phyloP scores from a whole-genome alignment of 2,888 invertebrate genomes.

The Euclidia mi region DNA sequence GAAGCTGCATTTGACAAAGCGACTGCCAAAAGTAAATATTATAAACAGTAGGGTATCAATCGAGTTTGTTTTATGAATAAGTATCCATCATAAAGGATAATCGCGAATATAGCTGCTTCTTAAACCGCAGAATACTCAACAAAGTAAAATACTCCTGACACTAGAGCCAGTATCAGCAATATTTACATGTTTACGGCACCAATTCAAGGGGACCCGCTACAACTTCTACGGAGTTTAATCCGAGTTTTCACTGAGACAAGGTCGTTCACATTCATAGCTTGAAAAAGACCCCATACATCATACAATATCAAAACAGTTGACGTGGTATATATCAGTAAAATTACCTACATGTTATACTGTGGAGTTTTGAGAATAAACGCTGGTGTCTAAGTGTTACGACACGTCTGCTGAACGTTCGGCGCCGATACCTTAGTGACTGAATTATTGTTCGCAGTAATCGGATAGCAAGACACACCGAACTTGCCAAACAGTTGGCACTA shows the following conservation, averaged over 20 bases:
- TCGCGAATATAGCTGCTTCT: constrained; percentile 24
- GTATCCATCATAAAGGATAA: constrained; percentile 11
- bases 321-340: constrained; percentile 23
- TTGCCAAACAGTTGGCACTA: too few relatives aligned
- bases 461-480: too few relatives aligned
- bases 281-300: constrained; percentile 27
- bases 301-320: constrained; percentile 25
- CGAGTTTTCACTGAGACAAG: constrained; percentile 21
- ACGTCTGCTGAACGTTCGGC: too few relatives aligned
- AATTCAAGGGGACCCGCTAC: constrained; percentile 23
- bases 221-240: constrained; percentile 23
- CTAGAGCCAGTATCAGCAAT: constrained; percentile 31
- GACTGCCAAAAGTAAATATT: too few relatives aligned
- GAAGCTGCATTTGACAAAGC: too few relatives aligned
- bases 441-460: too few relatives aligned
- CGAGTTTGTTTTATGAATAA: constrained; percentile 10
- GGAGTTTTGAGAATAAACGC: constrained; percentile 26
- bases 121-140: constrained; percentile 17
- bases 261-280: constrained; percentile 17
- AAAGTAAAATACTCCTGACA: constrained; percentile 22
- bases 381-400: constrained; percentile 11
- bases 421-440: too few relatives aligned
- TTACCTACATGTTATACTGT: constrained; percentile 21
- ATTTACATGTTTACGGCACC: constrained; percentile 30
- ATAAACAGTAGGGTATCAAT: too few relatives aligned